phyloP scores from a whole-genome alignment of 2,888 invertebrate species.

The Nemapogon koenigi region DNA sequence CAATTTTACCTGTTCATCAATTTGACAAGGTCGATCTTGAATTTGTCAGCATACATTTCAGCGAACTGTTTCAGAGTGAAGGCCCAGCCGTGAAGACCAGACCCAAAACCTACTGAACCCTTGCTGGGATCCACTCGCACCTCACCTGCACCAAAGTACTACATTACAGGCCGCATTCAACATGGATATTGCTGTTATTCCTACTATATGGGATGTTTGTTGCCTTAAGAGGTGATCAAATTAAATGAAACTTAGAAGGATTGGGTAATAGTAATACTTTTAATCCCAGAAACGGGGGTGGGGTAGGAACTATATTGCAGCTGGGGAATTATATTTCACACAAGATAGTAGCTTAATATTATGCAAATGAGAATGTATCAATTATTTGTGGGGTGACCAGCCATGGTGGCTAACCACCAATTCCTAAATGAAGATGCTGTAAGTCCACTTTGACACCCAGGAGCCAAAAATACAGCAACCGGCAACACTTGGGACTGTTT shows the following conservation, averaged over 20 bases:
- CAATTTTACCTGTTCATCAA: conserved; percentile 89
- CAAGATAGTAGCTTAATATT: too few relatives aligned
- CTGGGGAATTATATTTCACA: too few relatives aligned
- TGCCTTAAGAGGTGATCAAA: too few relatives aligned
- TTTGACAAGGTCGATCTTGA: conserved; percentile 96
- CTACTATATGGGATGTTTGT: too few relatives aligned
- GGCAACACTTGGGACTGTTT: conserved; percentile 58
- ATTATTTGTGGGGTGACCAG: conserved; percentile 43
- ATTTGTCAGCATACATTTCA: conserved; percentile 98
- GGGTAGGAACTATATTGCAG: too few relatives aligned
- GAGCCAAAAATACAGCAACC: conserved; percentile 36
- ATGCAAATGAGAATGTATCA: conserved; percentile 29
- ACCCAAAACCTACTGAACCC: conserved; percentile 99
- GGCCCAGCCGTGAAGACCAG: conserved; percentile 99
- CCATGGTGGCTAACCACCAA: conserved; percentile 37
- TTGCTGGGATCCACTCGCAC: conserved; percentile 97
- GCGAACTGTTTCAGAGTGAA: conserved; percentile 99
- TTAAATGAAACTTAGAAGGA: too few relatives aligned
- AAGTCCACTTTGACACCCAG: conserved; percentile 61
- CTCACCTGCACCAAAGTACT: conserved; percentile 74
- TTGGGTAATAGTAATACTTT: too few relatives aligned
- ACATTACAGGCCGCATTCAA: too few relatives aligned
- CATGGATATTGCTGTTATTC: too few relatives aligned
- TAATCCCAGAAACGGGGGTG: too few relatives aligned
- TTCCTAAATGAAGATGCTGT: conserved; percentile 42